Evolutionary conservation across 2,113 vertebrate species (phyloP), one percentile per base, ranked within the genome.

Genomic region (Aythya baeri): DNA sequence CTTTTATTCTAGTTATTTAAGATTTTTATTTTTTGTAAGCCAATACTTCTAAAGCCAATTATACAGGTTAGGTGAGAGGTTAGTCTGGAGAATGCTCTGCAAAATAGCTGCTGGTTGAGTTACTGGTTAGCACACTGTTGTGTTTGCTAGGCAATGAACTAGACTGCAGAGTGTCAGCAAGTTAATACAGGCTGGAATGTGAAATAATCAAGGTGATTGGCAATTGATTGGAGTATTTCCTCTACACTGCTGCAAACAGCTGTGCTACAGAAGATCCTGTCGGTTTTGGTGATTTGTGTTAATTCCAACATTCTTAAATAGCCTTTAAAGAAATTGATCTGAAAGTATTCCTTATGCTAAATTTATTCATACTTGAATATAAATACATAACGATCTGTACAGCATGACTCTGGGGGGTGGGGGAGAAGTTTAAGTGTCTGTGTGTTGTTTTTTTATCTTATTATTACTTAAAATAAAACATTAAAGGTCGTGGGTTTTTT

Each of bases 381-480:
- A 79, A 76, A 58, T 32, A 18, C 12, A 13, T 72, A 70, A 20
- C 77, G 57, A 22, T 68, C 18, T 61, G 12, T 32, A 44, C 46
- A 54, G 16, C 6, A 11, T 43, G 13, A 23, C 58, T 79, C 75
- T 77, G 52, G 26, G 26, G 25, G 26, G 52, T 7, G 38, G 38
- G 11, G 38, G 11, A 9, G 38, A 41, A 41, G 12, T 27, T 41
- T 85, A 36, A 23, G 15, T 59, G 7, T 46, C 22, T 76, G 5
- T 91, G 27, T 14, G 5, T 43, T 16, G 74, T 93, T 86, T 94
- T 49, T 17, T 49, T 21, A 11, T 46, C 26, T 17, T 72, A 1
- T 74, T 93, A 89, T 77, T 86, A 11, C 21, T 91, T 57, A 54
- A 72, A 78, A n/a, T 61, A 57, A 94, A 96, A 23, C 21, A 49